A percentile compares a stretch with the other conserved stretches of the same genome.
These are phyloP conservation scores for Sakesphorus luctuosus DNA, from an alignment of 2,113 vertebrate species.

Conservation along the genomic window DNA sequence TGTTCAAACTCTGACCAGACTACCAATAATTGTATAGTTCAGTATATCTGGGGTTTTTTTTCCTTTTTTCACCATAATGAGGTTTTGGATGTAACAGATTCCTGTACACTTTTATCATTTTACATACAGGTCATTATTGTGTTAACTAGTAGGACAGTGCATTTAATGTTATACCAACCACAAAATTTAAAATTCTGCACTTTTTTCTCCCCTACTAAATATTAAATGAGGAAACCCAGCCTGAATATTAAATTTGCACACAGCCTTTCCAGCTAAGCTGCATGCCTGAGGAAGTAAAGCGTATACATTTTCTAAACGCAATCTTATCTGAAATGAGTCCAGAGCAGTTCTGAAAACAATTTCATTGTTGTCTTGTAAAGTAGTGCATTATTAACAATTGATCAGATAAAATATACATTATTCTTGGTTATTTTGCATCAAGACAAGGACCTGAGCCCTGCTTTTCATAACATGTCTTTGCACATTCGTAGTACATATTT, in stretches of 20 bases:
- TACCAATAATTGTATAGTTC: neutral
- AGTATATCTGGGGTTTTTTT: neutral
- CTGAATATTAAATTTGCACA: neutral
- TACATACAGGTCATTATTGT: neutral
- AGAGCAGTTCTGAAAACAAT: neutral
- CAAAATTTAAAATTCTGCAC: neutral
- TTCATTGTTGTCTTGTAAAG: neutral
- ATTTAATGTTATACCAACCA: neutral
- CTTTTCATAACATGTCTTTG: neutral
- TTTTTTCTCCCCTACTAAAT: neutral
- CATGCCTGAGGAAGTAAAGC: neutral
- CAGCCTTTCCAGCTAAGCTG: neutral
- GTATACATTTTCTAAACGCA: neutral
- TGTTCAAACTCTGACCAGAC: neutral
- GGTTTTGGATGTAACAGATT: neutral
- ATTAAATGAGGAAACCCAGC: neutral
- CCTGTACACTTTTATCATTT: neutral
- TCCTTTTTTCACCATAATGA: neutral
- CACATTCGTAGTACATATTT: neutral
- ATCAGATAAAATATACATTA: neutral
- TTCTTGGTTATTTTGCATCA: neutral
- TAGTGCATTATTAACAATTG: neutral
- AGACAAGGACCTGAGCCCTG: neutral
- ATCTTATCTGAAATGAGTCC: neutral
- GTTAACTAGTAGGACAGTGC: neutral